A percentile compares a stretch with the other conserved stretches of the same genome.
These are phyloP conservation scores for Solea senegalensis DNA, from an alignment of 2,113 vertebrate genomes.

Conservation along the genomic window DNA sequence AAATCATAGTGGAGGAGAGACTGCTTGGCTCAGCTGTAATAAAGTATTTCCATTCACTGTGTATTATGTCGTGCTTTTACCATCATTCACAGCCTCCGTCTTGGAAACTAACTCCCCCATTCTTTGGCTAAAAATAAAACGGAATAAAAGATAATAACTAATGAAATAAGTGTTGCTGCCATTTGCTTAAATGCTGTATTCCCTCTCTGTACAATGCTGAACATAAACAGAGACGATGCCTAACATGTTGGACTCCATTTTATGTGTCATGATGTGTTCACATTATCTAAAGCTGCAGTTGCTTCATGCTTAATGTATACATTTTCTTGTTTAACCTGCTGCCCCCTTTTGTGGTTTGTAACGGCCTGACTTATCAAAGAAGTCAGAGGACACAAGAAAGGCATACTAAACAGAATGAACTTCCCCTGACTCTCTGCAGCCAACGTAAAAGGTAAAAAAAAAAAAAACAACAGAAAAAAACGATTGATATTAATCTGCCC, in stretches of 20 bases:
- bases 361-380: slow-evolving; percentile 33
- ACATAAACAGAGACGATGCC: slow-evolving; percentile 5
- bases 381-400: slow-evolving; percentile 25
- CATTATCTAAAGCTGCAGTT: slow-evolving; percentile 21
- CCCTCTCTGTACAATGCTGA: neutral
- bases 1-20: slow-evolving; percentile 46
- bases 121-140: slow-evolving; percentile 31
- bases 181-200: neutral
- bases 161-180: neutral
- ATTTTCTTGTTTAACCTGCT: neutral
- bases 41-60: slow-evolving; percentile 38
- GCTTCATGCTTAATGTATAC: neutral
- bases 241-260: neutral
- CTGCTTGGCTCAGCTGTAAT: slow-evolving; percentile 59
- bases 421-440: slow-evolving; percentile 45
- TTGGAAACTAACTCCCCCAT: slow-evolving; percentile 19
- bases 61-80: slow-evolving; percentile 37
- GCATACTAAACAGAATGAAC: slow-evolving; percentile 53
- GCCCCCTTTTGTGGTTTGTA: slow-evolving; percentile 8
- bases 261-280: neutral
- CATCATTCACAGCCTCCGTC: slow-evolving; percentile 41
- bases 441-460: slow-evolving; percentile 40
- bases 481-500: slow-evolving; percentile 65
- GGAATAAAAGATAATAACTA: slow-evolving; percentile 10
- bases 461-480: slow-evolving; percentile 32